Conservation (phyloP, 2,113 vertebrate species). For the Scolopax mira region DNA sequence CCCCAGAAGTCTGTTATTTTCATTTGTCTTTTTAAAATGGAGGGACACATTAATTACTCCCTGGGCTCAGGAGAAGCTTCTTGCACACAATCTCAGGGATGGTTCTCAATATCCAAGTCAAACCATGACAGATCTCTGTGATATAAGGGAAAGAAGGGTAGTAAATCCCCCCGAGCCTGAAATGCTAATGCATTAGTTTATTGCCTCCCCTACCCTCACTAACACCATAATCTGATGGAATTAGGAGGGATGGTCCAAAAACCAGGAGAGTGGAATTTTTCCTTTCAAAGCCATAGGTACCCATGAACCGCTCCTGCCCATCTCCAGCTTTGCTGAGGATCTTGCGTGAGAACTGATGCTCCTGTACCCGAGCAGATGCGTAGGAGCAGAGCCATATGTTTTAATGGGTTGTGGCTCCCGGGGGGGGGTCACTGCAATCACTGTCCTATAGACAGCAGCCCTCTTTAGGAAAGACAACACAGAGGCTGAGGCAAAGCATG, state of each 20-base stretch:
- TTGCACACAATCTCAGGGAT: neutral
- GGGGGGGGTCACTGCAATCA: neutral
- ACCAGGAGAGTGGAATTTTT: neutral
- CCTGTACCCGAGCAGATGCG: neutral
- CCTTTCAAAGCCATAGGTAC: neutral
- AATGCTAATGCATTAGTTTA: neutral
- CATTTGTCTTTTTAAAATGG: neutral
- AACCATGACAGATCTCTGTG: rapidly evolving
- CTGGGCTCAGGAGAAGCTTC: neutral
- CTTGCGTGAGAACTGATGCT: neutral
- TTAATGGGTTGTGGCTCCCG: neutral
- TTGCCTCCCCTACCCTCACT: neutral
- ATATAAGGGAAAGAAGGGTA: neutral
- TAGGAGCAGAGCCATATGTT: neutral
- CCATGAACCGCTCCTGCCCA: rapidly evolving
- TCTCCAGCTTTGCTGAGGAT: neutral
- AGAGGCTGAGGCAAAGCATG: neutral
- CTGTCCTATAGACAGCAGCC: neutral
- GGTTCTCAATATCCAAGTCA: neutral
- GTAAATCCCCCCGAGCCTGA: neutral
- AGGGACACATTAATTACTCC: neutral
- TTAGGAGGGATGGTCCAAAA: conserved; percentile 7
- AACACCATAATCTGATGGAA: conserved; percentile 5
- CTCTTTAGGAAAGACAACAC: neutral
- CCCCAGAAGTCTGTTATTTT: neutral